Evolutionary conservation across 2,888 invertebrate genomes (phyloP), one percentile per base, ranked within the genome.

Genomic region (Drosophila vallismaia): DNA sequence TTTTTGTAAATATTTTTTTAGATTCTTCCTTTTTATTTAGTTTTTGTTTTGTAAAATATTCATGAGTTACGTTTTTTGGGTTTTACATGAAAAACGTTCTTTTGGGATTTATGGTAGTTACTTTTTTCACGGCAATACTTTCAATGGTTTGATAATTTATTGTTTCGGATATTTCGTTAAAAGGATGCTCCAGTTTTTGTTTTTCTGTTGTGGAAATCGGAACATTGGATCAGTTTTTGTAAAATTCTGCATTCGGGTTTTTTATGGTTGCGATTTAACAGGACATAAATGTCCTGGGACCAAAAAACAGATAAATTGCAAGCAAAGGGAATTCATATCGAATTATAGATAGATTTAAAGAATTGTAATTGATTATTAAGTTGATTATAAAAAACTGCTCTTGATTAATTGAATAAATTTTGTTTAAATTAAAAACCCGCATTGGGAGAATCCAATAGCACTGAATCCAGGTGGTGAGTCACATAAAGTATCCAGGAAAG

Each of bases 31-130:
- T 44, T 19, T 44, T 24, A 10, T 44, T 19, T 44, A 36, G 26
- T 14, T 29, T 29, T 52, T 59, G 54, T 72, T 54, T 60, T 63
- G 63, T 69, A 81, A 86, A 82, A 88, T 82, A 88, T 88, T 82
- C 82, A 82, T 88, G 88, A 86, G 77, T 81, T 82, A 76, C 83
- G 79, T 76, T 85, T 82, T 82, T 71, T 74, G 71, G 86, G 71
- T 70, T 49, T 57, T 83, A 86, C 86, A 82, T 88, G 88, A 88
- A 88, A 88, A 83, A 77, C 85, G 71, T 75, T 77, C 76, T 63
- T 73, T 40, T 76, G 73, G 81, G 81, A 82, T 88, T 88, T 88
- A 88, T 82, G 63, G 69, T 57, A 52, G 71, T 49, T 64, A 40
- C 38, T 53, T 69, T 62, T 70, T 64, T 63, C 66, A 60, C 52